These are phyloP conservation scores for Synanthedon formicaeformis DNA, from an alignment of 2,888 invertebrate genomes.

Conservation along the genomic window DNA sequence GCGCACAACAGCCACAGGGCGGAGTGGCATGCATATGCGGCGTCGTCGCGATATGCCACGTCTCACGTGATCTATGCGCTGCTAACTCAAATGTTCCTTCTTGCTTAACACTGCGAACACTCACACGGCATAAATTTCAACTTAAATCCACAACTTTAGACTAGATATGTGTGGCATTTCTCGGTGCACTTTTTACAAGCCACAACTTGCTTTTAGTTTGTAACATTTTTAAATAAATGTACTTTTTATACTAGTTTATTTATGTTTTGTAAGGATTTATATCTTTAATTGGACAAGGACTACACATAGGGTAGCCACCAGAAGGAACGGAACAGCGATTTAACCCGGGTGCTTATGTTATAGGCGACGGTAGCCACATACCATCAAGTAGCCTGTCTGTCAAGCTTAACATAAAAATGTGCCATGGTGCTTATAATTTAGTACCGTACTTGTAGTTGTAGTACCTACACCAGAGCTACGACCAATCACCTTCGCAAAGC, in stretches of 20 bases:
- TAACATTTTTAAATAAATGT: constrained; percentile 36
- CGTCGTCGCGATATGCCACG: constrained; percentile 52
- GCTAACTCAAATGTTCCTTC: constrained; percentile 48
- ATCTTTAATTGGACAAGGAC: too few relatives aligned
- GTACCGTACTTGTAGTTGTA: too few relatives aligned
- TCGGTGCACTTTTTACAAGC: constrained; percentile 52
- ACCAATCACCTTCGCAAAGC: too few relatives aligned
- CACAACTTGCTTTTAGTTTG: constrained; percentile 9
- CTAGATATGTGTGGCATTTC: constrained; percentile 50
- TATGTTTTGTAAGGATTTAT: constrained; percentile 5
- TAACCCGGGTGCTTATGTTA: too few relatives aligned
- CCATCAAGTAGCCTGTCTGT: too few relatives aligned
- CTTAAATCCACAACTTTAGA: constrained; percentile 50
- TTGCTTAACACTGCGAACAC: constrained; percentile 49
- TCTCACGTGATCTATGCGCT: constrained; percentile 51
- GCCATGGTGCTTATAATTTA: too few relatives aligned
- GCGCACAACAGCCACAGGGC: constrained; percentile 2
- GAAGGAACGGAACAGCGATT: too few relatives aligned
- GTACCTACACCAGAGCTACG: too few relatives aligned
- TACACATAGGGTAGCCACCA: too few relatives aligned
- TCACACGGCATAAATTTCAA: constrained; percentile 56
- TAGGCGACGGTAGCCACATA: too few relatives aligned
- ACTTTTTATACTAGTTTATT: constrained; percentile 54
- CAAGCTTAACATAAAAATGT: too few relatives aligned
- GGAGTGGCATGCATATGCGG: constrained; percentile 36